Evolutionary conservation across 2,797 vertebrate genomes (phyloP), one percentile per base, ranked within the genome.

Genomic region (Odontamblyopus lacepedii): DNA sequence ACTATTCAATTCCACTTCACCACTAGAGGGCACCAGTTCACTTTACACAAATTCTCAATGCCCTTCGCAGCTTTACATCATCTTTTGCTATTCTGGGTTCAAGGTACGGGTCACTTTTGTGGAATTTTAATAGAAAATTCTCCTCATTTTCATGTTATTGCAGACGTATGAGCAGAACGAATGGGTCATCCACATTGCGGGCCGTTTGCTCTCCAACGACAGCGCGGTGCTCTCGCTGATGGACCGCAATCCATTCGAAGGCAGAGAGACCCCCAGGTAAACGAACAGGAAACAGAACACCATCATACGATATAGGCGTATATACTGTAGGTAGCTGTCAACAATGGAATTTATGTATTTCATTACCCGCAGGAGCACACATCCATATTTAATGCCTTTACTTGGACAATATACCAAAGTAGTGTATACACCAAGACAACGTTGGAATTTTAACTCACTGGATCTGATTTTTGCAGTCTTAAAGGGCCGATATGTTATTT

Each of bases 151-250:
- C 27, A 5, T 13, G 0, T 75, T 59, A 32, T 1, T 4, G 2
- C 78, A 99, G 98, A 99, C 98, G 30, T 99, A 99, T 0, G 97
- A 99, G 87, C 97, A 99, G 77, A 97, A 95, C 0, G 97, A 98
- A 62, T 99, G 97, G 97, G 87, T 99, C 76, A 94, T 99, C 84
- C 97, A 99, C 81, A 93, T 99, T 30, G 96, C 96, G 0, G 97
- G 97, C 44, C 95, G 96, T 70, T 93, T 99, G 75, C 89, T 99
- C 79, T 93, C 95, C 63, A 96, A 96, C 0, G 96, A 99, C 4
- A 92, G 93, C n/a, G 70, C 78, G 0, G 77, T 92, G 13, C 87
- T 96, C 65, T 96, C 96, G 2, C 89, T 99, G 71, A 84, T 99
- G 2, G 95, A 93, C 8, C 83, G 88, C 0, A 96, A 97, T 84